These are phyloP conservation scores for Thyatira batis DNA, from an alignment of 2,888 invertebrate species.

Conservation along the genomic window DNA sequence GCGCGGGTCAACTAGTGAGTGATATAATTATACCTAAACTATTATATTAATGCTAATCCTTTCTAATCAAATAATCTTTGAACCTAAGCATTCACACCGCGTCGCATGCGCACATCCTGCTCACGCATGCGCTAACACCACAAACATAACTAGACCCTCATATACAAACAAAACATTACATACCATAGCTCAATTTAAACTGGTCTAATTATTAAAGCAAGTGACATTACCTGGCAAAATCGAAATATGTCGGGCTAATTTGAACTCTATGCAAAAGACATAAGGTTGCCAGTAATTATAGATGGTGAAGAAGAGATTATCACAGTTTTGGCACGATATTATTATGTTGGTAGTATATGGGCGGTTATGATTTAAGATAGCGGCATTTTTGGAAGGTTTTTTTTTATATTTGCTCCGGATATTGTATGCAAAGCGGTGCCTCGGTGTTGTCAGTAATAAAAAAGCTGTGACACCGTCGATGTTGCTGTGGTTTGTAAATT, in stretches of 20 bases:
- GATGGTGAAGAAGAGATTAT: constrained; percentile 23
- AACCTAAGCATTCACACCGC: constrained; percentile 33
- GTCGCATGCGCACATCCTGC: constrained; percentile 42
- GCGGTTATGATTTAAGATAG: constrained; percentile 32
- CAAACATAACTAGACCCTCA: constrained; percentile 2
- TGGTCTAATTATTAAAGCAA: constrained; percentile 9
- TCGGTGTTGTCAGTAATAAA: constrained; percentile 5
- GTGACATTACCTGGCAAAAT: background rate
- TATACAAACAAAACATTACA: background rate
- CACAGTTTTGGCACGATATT: constrained; percentile 30
- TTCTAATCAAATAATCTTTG: constrained; percentile 28
- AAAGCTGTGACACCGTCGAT: background rate
- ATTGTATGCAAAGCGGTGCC: constrained; percentile 35
- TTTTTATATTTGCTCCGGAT: constrained; percentile 18
- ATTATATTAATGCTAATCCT: background rate
- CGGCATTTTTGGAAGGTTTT: constrained; percentile 4
- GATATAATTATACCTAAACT: background rate
- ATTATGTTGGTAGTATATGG: constrained; percentile 27
- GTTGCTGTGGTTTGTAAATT: background rate
- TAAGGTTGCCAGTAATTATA: constrained; percentile 20
- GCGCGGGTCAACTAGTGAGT: no score
- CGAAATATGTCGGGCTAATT: background rate
- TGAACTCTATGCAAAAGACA: constrained; percentile 9
- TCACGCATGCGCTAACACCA: constrained; percentile 9
- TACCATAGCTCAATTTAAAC: constrained; percentile 5